Evolutionary conservation across 1,140 invertebrate genomes (phyloP).

Genomic region (Caenorhabditis remanei): DNA sequence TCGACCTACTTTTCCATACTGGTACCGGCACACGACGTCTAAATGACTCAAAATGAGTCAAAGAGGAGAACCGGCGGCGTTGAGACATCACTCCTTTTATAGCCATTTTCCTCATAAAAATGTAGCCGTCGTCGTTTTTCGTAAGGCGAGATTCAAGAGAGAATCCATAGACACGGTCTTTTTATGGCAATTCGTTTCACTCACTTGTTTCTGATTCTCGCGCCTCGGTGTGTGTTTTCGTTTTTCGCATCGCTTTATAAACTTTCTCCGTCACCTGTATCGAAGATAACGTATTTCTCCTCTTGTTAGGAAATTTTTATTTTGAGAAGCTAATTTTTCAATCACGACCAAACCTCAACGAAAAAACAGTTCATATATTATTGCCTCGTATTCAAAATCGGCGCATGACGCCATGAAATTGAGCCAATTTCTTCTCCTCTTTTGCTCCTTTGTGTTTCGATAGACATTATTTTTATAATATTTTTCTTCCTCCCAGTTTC

Average conservation of each 20-base stretch:
- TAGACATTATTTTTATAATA: neutral
- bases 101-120: neutral
- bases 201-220: no score
- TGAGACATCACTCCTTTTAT: neutral
- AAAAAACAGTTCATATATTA: neutral
- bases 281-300: no score
- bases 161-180: no score
- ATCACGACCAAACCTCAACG: neutral
- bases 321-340: no score
- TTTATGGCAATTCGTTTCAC: no score
- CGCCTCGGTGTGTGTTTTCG: no score
- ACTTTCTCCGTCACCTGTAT: no score
- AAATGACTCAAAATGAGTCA: constrained; percentile 41
- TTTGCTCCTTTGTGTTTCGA: neutral
- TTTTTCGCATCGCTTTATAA: no score
- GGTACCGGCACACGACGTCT: neutral
- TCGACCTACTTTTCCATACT: neutral
- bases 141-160: no score
- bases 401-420: constrained; percentile 30
- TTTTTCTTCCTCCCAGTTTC: neutral
- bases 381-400: neutral
- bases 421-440: constrained; percentile 7
- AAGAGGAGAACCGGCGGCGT: neutral
- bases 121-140: no score
- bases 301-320: no score